Base-by-base conservation (phyloP, 2,888 invertebrate genomes). In the Epicampocera succincta region DNA sequence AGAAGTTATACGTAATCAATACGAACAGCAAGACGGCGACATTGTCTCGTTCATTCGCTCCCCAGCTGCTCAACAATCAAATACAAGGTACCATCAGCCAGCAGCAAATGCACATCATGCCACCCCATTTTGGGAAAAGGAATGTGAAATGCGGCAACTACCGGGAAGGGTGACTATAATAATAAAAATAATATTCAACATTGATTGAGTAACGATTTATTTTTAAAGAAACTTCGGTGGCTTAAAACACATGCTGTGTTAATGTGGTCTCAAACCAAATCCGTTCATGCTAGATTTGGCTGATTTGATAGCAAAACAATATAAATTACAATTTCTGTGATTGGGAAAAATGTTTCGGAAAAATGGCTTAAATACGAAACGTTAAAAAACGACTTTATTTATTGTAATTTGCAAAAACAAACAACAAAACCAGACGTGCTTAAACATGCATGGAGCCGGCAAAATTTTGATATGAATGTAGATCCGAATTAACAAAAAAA, bases 241-340 rank as follows among this genome's bases (percentile, higher is more conserved):
- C 83, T 75, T 77, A 83, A 66, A 84, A 76, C 84, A 79, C 85
- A 83, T 79, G 83, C 85, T 82, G 84, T 50, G 76, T 77, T 85
- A 84, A 84, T 85, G 75, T 80, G 73, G 25, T 52, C 60, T 60
- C 61, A 40, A 74, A 52, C 73, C 63, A 65, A 52, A 65, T 52
- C 77, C 42, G 54, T 66, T 77, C 52, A 52, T 29, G 42, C 56
- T 19, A 80, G 84, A 84, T 84, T 80, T 80, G 6, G 48, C 66
- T 50, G 50, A 61, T 46, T 40, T 74, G 84, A 83, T 84, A 78
- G 69, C 25, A 33, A 33, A 5, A 9, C 33, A 46, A 65, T 76
- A 60, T 76, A 81, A 79, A 83, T 83, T 76, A 71, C 83, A 76
- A 74, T 76, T 66, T 74, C n/a, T 29, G n/a, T 58, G 42, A 44